These are phyloP conservation scores for Hippocampus zosterae DNA, from an alignment of 2,113 vertebrate genomes.

Conservation along the genomic window DNA sequence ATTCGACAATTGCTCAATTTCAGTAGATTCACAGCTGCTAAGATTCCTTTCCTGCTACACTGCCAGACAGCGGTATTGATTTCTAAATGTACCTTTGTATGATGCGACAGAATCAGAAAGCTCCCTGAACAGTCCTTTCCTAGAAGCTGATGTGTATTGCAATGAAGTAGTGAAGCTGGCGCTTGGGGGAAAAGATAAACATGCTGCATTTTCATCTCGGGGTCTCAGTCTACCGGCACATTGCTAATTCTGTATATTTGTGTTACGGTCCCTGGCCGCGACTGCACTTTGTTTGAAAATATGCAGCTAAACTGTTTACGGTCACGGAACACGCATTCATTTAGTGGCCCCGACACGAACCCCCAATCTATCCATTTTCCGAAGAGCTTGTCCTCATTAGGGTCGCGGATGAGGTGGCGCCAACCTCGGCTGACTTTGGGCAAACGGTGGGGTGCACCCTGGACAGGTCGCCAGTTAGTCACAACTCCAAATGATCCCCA, in stretches of 20 bases:
- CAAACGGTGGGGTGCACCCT: too few species aligned
- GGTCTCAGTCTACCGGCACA: not conserved
- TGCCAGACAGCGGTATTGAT: constrained; percentile 17
- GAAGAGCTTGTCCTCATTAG: not conserved
- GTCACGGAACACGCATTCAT: constrained; percentile 19
- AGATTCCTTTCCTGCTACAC: constrained; percentile 6
- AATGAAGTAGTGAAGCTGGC: constrained; percentile 1
- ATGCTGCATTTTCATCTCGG: constrained; percentile 11
- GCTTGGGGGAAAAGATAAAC: constrained; percentile 8
- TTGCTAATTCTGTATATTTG: constrained; percentile 24
- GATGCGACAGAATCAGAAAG: not conserved
- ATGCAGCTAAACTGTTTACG: constrained; percentile 34
- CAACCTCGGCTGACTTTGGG: not conserved
- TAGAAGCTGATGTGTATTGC: not conserved
- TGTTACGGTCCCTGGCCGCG: constrained; percentile 21
- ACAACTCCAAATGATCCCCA: too few species aligned
- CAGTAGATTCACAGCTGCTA: constrained; percentile 6
- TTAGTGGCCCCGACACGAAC: constrained; percentile 27
- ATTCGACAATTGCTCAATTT: not conserved
- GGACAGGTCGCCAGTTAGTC: too few species aligned
- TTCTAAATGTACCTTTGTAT: constrained; percentile 6
- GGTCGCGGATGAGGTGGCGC: not conserved
- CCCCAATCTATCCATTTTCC: not conserved
- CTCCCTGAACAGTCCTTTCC: not conserved
- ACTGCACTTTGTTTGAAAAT: constrained; percentile 34